Conservation (phyloP, 2,797 vertebrate species). For the Gadopsis marmoratus region DNA sequence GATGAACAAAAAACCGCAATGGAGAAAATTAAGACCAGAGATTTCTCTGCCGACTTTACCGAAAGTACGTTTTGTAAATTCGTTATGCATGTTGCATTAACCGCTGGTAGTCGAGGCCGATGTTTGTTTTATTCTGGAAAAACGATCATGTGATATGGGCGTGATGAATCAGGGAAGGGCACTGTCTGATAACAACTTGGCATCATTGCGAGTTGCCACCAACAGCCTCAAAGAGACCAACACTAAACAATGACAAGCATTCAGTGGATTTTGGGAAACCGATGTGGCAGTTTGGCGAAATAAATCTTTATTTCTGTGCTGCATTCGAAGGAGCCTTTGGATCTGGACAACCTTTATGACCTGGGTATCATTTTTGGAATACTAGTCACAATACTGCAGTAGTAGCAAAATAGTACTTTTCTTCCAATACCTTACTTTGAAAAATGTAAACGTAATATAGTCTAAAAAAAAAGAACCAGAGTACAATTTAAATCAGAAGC, state of each 20-base stretch:
- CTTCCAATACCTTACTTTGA: not conserved
- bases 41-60: too few species aligned
- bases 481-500: not conserved
- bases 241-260: not conserved
- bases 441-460: not conserved
- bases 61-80: too few species aligned
- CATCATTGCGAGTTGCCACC: not conserved
- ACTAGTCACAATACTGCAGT: not conserved
- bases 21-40: too few species aligned
- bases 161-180: too few species aligned
- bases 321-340: constrained; percentile 13
- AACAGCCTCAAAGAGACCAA: not conserved
- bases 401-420: not conserved
- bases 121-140: too few species aligned
- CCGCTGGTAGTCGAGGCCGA: too few species aligned
- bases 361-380: too few species aligned
- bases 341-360: constrained; percentile 1
- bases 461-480: not conserved
- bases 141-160: too few species aligned
- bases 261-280: not conserved
- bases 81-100: too few species aligned
- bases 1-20: too few species aligned
- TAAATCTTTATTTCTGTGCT: not conserved
- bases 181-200: too few species aligned
- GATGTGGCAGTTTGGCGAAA: not conserved